Conservation (phyloP, 2,113 vertebrate species). For the Prinia subflava region DNA sequence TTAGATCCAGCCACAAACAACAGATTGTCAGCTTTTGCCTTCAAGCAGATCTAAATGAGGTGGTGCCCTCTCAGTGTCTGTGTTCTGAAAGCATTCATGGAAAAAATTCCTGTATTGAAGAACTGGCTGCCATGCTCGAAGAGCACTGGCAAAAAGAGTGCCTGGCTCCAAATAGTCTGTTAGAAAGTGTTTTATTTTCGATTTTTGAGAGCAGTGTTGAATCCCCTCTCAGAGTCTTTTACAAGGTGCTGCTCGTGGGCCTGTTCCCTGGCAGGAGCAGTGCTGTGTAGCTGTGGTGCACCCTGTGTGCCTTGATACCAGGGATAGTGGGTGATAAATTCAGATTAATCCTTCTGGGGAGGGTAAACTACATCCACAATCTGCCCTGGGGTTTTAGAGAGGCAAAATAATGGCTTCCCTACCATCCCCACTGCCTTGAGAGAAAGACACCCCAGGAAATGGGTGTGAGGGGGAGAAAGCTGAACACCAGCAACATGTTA, state of each 20-base stretch:
- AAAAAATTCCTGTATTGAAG: neutral
- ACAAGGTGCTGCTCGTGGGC: neutral
- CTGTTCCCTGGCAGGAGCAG: neutral
- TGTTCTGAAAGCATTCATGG: neutral
- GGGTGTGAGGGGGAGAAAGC: neutral
- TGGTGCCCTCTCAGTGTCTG: neutral
- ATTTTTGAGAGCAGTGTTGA: neutral
- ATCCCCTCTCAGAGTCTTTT: neutral
- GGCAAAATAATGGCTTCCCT: neutral
- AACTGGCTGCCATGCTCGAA: neutral
- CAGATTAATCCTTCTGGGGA: neutral
- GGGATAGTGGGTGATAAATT: neutral
- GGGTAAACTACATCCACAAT: accelerated
- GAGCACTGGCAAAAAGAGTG: neutral
- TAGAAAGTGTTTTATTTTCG: neutral
- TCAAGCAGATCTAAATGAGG: slow-evolving; percentile 76
- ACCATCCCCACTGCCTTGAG: neutral
- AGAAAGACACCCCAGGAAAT: neutral
- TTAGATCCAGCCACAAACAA: slow-evolving; percentile 68
- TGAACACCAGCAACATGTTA: neutral
- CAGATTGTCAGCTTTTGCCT: slow-evolving; percentile 88
- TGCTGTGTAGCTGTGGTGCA: neutral
- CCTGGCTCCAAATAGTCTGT: neutral
- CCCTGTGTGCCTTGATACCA: neutral
- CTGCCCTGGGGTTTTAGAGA: neutral